Base-by-base conservation (phyloP, 1,140 invertebrate species). In the Propsilocerus akamusi region DNA sequence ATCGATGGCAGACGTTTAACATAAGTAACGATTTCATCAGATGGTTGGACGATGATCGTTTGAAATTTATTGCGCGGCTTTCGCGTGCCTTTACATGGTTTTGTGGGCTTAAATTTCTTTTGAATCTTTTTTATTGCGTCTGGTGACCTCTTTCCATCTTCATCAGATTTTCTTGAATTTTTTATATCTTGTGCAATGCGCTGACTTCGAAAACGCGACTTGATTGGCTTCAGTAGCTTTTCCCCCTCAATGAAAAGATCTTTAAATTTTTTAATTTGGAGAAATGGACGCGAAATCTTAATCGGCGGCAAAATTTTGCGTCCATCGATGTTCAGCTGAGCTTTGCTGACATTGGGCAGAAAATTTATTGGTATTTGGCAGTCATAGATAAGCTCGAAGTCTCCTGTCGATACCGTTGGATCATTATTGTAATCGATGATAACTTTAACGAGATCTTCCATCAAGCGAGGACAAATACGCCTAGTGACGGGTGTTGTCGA, bases 361-460 rank as follows among this genome's bases (percentile, higher is more conserved):
- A 10, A 8, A 5, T 20, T 7, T 41, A 14, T 14, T 2, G n/a
- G 14, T 17, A 41, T 41, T 6, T 41, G 34, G 22, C 34, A 41
- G 17, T 41, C 34, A 41, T 41, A 41, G 5, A 64, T 57, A 1
- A 64, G 51, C 51, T 77, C 73, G 56, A 78, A 79, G 17, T 67
- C 63, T 25, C 76, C 76, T 1, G 75, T 77, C 6, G 60, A 53
- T 2, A 72, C 64, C 14, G 58, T 57, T 6, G 64, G 57, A 59
- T 76, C 67, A 17, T 62, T 59, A 20, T 6, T 5, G 10, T 14
- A 12, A 12, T 50, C 37, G 23, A 41, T 24, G 5, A 46, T 32
- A 12, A 41, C 37, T 81, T 91, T 93, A 41, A 94, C 76, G 8
- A 88, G 75, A 66, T 94, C 89, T 55, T 89, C 81, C 1, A 93